Percentiles rank a stretch among this genome's conserved stretches.
Conservation (phyloP, 2,888 invertebrate species). For the Tuta absoluta region DNA sequence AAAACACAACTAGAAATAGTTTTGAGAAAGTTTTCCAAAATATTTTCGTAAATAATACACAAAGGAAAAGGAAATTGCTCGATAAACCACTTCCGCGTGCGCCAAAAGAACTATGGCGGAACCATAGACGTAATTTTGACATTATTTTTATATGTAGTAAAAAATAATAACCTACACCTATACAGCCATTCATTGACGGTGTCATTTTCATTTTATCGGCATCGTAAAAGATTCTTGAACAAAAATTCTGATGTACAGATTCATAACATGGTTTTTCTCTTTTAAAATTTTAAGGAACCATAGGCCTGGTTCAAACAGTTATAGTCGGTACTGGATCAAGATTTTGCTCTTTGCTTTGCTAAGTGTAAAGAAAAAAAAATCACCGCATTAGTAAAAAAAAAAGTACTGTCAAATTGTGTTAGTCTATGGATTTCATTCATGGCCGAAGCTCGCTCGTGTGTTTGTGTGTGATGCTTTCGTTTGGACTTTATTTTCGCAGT, state of each 20-base stretch:
- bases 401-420: constrained; percentile 1
- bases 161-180: neutral
- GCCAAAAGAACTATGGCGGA: constrained; percentile 47
- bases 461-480: constrained; percentile 4
- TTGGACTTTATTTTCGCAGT: neutral
- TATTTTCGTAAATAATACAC: constrained; percentile 50
- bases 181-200: neutral
- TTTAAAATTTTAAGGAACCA: too few relatives aligned
- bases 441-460: constrained; percentile 7
- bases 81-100: constrained; percentile 75
- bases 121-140: constrained; percentile 41
- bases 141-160: neutral
- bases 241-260: too few relatives aligned
- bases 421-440: constrained; percentile 17
- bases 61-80: constrained; percentile 67
- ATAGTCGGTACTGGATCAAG: too few relatives aligned
- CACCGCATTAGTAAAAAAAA: neutral
- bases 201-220: neutral
- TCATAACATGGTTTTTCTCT: too few relatives aligned
- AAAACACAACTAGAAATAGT: constrained; percentile 12
- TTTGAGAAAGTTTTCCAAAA: constrained; percentile 42
- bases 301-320: too few relatives aligned
- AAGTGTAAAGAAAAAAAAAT: neutral
- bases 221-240: too few relatives aligned
- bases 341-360: too few relatives aligned